Evolutionary conservation across 2,888 invertebrate species (phyloP), one percentile per base, ranked within the genome.

Genomic region (Shargacucullia verbasci): DNA sequence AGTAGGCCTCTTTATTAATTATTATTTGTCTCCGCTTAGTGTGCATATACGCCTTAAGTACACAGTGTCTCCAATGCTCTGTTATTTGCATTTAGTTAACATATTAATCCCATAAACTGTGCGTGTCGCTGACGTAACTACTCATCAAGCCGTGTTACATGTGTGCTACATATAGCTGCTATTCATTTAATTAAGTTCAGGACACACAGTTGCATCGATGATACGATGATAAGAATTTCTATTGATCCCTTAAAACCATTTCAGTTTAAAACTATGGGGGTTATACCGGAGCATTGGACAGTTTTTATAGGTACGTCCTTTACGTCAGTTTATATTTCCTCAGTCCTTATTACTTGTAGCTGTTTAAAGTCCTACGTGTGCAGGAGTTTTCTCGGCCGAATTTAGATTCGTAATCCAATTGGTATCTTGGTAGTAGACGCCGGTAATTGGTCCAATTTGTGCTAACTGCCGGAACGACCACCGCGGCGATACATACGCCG

Each of bases 81-180:
- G 70, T 79, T 86, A 89, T 89, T 90, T 89, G 86, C 88, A 90
- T 90, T 84, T 85, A 85, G 82, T 90, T 91, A 84, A 88, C 89
- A 90, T 90, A 90, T 88, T 88, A 88, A 86, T 83, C 75, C 83
- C 79, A 83, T 86, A 86, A 87, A 87, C 78, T 72, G 81, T 50
- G 64, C 50, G 54, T 87, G 87, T 79, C 81, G 85, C 80, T 83
- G 84, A 82, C 85, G 84, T 79, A 73, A 81, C 80, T 76, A 79
- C 79, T 80, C 81, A 79, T 80, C 78, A 73, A 66, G 75, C 65
- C 52, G 46, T 62, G 61, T 64, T 70, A 70, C 60, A 60, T 59
- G 54, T 66, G 66, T 58, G 69, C 57, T 50, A 49, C n/a, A n/a
- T 70, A 58, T 63, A 55, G 33, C 73, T 55, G 52, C 67, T 33